Evolutionary conservation across 2,113 vertebrate species (phyloP).

Genomic region (Phoenicopterus ruber): DNA sequence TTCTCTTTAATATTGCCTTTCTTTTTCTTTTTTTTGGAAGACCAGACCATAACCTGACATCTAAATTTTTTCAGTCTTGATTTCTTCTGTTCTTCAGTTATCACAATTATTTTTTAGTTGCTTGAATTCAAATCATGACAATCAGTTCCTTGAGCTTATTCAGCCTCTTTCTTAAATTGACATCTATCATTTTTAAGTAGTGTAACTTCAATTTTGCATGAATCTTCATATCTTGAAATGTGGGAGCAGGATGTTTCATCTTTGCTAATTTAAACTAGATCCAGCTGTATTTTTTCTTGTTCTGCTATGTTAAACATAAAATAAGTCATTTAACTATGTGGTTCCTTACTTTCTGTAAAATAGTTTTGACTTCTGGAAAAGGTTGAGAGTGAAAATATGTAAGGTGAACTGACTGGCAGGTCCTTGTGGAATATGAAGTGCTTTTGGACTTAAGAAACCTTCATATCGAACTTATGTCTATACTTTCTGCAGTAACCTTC

Average conservation of each 20-base stretch:
- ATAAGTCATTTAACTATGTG: neutral
- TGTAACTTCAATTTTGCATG: neutral
- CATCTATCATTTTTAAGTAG: neutral
- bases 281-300: neutral
- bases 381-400: neutral
- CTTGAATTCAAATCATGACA: constrained; percentile 30
- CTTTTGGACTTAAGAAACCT: neutral
- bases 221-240: neutral
- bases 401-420: neutral
- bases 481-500: neutral
- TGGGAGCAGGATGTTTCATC: neutral
- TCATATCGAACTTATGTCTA: neutral
- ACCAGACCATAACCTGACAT: neutral
- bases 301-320: neutral
- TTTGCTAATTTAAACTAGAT: neutral
- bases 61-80: constrained; percentile 18
- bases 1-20: constrained; percentile 40
- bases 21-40: neutral
- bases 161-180: neutral
- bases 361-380: neutral
- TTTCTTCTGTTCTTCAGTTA: constrained; percentile 44
- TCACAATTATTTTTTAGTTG: constrained; percentile 16
- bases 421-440: neutral
- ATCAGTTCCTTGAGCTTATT: constrained; percentile 8
- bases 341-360: neutral